Evolutionary conservation across 2,888 invertebrate species (phyloP), one percentile per base, ranked within the genome.

Genomic region (Rhorus exstirpatorius): DNA sequence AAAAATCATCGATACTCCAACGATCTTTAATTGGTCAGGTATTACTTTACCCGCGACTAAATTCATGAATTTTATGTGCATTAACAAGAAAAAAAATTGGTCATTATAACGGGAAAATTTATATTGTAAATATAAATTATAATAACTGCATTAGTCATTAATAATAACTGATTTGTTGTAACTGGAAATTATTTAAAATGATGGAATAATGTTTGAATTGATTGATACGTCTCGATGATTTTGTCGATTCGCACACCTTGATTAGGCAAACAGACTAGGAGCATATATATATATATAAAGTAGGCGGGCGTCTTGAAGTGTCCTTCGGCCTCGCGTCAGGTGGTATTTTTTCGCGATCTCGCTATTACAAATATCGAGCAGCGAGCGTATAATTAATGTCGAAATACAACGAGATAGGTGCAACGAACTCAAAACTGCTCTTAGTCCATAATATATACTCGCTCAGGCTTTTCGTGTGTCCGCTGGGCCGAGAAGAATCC

Each of bases 361-460:
- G 44, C 14, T 58, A 44, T 12, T 63, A 53, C 38, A 38, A 67
- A 44, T 26, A 35, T 60, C 35, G 44, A 51, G 83, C 74, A 67
- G 61, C 63, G 81, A n/a, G n/a, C n/a, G 17, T 81, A 86, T 89
- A 90, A 89, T 90, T 90, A 87, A 87, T 91, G 89, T 90, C 87
- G 91, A 89, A 91, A 91, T 77, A 49, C 80, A 81, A 26, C 26
- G 71, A 81, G 65, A 41, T 68, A 79, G 83, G 90, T 89, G 87
- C 90, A 91, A 89, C 86, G 91, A 91, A 91, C 91, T 86, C 86
- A 38, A 84, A 82, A 17, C 60, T 46, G 89, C 90, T 90, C 90
- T 90, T 90, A 89, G 86, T 67, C 85, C 77, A n/a, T n/a, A n/a
- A n/a, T n/a, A n/a, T n/a, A 17, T 19, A 7, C 19, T 21, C 14